A percentile compares a stretch with the other conserved stretches of the same genome.
phyloP scores from a whole-genome alignment of 2,113 vertebrate species.

The Pteropus alecto region DNA sequence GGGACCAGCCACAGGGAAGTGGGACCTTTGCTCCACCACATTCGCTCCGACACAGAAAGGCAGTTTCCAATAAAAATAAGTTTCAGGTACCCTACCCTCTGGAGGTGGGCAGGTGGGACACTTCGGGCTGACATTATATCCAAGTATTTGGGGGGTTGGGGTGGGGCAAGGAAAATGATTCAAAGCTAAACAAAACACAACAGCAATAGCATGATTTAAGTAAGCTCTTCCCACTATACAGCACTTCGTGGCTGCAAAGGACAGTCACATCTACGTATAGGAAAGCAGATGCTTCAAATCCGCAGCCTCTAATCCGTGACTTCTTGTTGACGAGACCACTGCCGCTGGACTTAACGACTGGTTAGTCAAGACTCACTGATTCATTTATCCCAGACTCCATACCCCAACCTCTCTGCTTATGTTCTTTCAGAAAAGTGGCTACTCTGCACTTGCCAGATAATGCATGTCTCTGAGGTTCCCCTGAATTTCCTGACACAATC shows the following conservation, averaged over 20 bases:
- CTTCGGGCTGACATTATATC: background rate
- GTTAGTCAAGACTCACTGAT: background rate
- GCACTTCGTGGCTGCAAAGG: background rate
- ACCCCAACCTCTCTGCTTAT: background rate
- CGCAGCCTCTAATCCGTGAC: background rate
- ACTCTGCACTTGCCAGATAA: background rate
- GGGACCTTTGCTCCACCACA: background rate
- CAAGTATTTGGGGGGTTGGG: background rate
- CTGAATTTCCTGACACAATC: background rate
- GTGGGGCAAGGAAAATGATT: background rate
- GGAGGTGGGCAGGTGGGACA: background rate
- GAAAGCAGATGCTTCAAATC: background rate
- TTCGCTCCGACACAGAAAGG: background rate
- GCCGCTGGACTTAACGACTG: background rate
- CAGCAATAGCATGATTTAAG: background rate
- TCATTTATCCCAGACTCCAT: rapidly evolving
- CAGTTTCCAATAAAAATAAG: background rate
- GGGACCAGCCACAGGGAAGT: background rate
- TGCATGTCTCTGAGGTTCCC: background rate
- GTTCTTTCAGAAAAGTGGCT: background rate
- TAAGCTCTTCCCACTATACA: background rate
- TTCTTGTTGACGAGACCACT: background rate
- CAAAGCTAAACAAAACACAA: background rate
- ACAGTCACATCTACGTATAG: background rate
- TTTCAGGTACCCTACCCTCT: background rate